A percentile compares a stretch with the other conserved stretches of the same genome.
These are phyloP conservation scores for Enteromius viviparus DNA, from an alignment of 2,797 vertebrate species.

Conservation along the genomic window DNA sequence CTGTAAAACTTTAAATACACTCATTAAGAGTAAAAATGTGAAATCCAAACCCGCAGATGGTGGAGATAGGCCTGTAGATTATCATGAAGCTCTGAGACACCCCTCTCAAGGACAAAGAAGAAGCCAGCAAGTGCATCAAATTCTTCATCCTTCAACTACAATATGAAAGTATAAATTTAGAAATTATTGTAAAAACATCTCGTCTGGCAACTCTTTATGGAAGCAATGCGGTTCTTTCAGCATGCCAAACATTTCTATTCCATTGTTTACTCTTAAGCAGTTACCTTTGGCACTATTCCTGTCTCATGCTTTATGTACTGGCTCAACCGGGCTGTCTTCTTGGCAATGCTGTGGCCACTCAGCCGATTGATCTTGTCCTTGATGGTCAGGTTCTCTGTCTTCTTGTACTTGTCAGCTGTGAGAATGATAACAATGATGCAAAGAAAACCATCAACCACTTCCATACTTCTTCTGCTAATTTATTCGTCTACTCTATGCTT, in stretches of 20 bases:
- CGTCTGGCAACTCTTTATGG: background rate
- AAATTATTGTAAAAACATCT: background rate
- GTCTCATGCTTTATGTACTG: slow-evolving; percentile 90
- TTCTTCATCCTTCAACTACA: slow-evolving; percentile 83
- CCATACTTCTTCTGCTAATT: background rate
- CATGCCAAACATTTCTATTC: background rate
- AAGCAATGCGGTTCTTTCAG: background rate
- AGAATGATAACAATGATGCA: background rate
- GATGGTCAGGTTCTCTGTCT: slow-evolving; percentile 84
- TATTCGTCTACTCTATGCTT: background rate
- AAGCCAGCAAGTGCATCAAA: slow-evolving; percentile 85
- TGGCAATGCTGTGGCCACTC: slow-evolving; percentile 91
- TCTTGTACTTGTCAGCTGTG: slow-evolving; percentile 92
- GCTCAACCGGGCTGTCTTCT: slow-evolving; percentile 90
- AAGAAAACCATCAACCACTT: background rate
- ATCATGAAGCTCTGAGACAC: slow-evolving; percentile 81
- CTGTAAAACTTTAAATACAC: background rate
- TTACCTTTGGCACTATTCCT: slow-evolving; percentile 86
- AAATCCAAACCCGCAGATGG: slow-evolving; percentile 82
- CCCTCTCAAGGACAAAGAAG: slow-evolving; percentile 83
- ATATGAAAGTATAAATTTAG: background rate
- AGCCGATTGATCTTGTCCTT: slow-evolving; percentile 88
- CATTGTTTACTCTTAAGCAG: slow-evolving; percentile 30
- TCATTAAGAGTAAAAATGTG: slow-evolving; percentile 1
- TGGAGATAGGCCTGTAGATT: slow-evolving; percentile 82